Evolutionary conservation across 2,113 vertebrate species (phyloP).

Genomic region (Mionectes macconnelli): DNA sequence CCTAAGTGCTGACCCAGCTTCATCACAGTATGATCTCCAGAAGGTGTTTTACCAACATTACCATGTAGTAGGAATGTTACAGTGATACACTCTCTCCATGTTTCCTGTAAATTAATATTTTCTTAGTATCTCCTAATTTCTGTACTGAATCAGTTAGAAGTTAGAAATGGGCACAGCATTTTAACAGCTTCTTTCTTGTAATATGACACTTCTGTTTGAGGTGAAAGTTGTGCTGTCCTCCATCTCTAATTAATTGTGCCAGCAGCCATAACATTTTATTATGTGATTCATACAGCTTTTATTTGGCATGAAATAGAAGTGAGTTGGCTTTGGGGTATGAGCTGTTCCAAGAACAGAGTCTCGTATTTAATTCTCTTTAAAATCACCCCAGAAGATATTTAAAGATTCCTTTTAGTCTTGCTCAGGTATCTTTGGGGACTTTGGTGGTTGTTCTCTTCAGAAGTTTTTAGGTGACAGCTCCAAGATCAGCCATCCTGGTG

Average conservation of each 20-base stretch:
- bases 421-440: not conserved
- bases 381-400: constrained; percentile 37
- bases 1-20: not conserved
- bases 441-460: not conserved
- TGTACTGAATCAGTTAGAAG: not conserved
- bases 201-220: constrained; percentile 32
- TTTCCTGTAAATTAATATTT: constrained; percentile 23
- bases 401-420: constrained; percentile 8
- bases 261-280: constrained; percentile 63
- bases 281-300: constrained; percentile 62
- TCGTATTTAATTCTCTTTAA: constrained; percentile 64
- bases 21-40: not conserved
- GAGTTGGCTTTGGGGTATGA: constrained; percentile 51
- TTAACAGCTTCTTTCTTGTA: constrained; percentile 44
- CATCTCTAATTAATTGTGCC: constrained; percentile 69
- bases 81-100: not conserved
- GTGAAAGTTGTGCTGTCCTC: constrained; percentile 56
- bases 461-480: not conserved
- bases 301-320: constrained; percentile 63
- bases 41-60: not conserved
- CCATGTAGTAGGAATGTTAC: not conserved
- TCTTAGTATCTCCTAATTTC: constrained; percentile 14
- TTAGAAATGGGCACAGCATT: not conserved
- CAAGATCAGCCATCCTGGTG: not conserved
- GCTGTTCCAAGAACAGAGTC: constrained; percentile 8